These are phyloP conservation scores for Macrochelys suwanniensis DNA, from an alignment of 2,797 vertebrate species.

Conservation along the genomic window DNA sequence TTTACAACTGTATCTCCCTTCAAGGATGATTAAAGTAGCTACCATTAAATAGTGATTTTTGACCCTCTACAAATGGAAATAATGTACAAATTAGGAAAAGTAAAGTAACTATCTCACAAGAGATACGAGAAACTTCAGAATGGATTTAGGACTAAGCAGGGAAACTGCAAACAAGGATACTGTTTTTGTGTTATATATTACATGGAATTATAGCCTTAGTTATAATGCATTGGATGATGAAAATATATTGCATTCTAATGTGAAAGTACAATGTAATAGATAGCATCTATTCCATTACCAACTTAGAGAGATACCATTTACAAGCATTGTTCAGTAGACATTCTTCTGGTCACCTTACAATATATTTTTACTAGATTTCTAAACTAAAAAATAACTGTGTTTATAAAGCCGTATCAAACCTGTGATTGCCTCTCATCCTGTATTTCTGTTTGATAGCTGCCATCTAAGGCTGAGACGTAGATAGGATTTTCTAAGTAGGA, in stretches of 20 bases:
- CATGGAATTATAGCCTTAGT: neutral
- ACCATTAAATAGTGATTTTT: neutral
- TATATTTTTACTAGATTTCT: neutral
- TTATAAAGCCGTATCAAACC: neutral
- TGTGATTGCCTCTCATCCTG: neutral
- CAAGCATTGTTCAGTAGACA: neutral
- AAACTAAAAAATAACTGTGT: neutral
- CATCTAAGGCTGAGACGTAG: neutral
- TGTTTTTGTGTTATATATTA: neutral
- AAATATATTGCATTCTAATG: neutral
- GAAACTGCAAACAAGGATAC: neutral
- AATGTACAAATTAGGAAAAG: neutral
- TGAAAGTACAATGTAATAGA: neutral
- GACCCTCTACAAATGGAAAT: too few relatives aligned
- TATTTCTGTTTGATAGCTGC: neutral
- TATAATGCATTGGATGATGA: neutral
- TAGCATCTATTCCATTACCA: neutral
- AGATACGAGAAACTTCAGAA: neutral
- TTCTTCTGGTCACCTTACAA: neutral
- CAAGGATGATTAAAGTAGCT: neutral
- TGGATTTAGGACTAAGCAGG: neutral
- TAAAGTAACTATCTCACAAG: neutral
- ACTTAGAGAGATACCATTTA: neutral
- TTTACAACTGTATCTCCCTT: neutral
- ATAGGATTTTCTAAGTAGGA: neutral